These are phyloP conservation scores for Lordiphosa clarofinis DNA, from an alignment of 1,140 invertebrate species.

Conservation along the genomic window DNA sequence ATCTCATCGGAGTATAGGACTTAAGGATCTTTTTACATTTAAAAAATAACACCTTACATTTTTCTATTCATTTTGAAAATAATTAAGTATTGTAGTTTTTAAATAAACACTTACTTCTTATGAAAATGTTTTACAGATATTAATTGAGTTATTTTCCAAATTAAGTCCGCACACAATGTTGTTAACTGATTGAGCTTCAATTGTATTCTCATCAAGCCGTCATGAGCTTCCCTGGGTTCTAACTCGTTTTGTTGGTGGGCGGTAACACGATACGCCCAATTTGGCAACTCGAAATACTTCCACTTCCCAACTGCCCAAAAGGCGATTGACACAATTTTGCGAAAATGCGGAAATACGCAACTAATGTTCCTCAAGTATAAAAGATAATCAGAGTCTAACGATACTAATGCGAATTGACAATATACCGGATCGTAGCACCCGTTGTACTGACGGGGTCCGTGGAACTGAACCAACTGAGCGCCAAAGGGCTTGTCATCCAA, in stretches of 20 bases:
- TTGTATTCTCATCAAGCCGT: constrained; percentile 64
- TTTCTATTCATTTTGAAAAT: no score
- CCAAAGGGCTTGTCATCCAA: constrained; percentile 27
- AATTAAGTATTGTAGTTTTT: no score
- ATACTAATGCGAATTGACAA: constrained; percentile 1
- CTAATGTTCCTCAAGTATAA: constrained; percentile 34
- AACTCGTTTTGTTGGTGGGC: constrained; percentile 12
- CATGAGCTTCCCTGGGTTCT: constrained; percentile 18
- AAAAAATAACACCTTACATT: no score
- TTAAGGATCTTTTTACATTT: no score
- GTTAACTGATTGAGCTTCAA: constrained; percentile 69
- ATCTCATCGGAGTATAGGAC: no score
- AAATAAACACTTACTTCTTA: constrained; percentile 48
- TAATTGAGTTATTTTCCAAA: constrained; percentile 1
- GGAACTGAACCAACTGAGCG: constrained; percentile 55
- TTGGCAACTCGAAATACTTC: constrained; percentile 8
- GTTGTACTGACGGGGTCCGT: constrained; percentile 39
- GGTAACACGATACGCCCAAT: constrained; percentile 17
- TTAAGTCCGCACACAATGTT: constrained; percentile 47
- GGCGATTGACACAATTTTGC: constrained; percentile 74
- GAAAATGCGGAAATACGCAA: constrained; percentile 67
- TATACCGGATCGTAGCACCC: constrained; percentile 12
- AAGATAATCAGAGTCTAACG: constrained; percentile 28
- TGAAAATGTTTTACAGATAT: not conserved
- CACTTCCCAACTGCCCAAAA: constrained; percentile 27